These are phyloP conservation scores for Ceyx cyanopectus DNA, from an alignment of 2,113 vertebrate species.

Conservation along the genomic window DNA sequence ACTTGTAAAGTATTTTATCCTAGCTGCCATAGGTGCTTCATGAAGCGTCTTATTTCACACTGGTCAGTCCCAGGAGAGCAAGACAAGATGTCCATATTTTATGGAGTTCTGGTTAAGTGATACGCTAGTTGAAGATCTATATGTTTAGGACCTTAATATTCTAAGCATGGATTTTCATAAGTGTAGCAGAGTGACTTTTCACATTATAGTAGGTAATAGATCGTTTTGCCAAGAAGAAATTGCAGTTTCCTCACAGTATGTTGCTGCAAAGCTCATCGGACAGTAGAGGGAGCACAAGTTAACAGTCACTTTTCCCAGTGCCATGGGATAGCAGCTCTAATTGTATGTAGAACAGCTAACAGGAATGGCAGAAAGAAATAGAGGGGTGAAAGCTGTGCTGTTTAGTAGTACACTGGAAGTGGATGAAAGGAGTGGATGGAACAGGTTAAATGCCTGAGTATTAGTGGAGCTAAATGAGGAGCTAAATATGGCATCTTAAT, in stretches of 20 bases:
- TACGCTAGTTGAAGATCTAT: background rate
- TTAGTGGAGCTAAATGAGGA: background rate
- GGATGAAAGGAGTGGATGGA: slow-evolving; percentile 29
- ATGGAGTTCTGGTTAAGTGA: background rate
- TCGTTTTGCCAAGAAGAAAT: background rate
- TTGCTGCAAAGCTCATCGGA: slow-evolving; percentile 42
- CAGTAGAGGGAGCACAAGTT: slow-evolving; percentile 67
- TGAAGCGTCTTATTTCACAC: background rate
- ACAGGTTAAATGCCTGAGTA: slow-evolving; percentile 15
- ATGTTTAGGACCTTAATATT: background rate
- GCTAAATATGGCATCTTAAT: slow-evolving; percentile 56
- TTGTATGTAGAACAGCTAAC: background rate
- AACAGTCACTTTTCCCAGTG: background rate
- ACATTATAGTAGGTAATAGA: background rate
- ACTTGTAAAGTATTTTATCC: background rate
- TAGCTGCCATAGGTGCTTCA: background rate
- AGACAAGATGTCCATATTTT: background rate
- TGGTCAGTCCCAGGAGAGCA: background rate
- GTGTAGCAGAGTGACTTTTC: background rate
- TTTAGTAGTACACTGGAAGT: background rate
- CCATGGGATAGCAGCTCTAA: background rate
- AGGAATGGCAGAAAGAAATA: background rate
- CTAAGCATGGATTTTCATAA: background rate
- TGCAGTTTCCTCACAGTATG: background rate
- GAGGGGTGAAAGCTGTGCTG: background rate